Percentiles rank a stretch among this genome's conserved stretches.
Evolutionary conservation across 2,888 invertebrate genomes (phyloP).

Genomic region (Nomada hirtipes): DNA sequence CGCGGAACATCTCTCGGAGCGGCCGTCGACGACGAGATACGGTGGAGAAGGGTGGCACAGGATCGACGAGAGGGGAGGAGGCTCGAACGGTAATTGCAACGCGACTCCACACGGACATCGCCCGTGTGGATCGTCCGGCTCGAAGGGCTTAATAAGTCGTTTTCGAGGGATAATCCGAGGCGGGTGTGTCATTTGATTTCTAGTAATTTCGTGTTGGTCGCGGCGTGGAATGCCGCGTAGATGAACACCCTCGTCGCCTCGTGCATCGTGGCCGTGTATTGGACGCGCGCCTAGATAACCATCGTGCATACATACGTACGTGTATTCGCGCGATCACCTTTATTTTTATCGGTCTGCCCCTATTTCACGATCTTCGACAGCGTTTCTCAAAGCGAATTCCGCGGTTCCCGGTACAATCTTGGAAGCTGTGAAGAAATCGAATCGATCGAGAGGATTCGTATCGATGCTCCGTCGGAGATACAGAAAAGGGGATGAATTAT

Average conservation of each 20-base stretch:
- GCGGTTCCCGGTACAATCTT: background rate
- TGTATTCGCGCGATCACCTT: constrained; percentile 13
- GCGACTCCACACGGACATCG: constrained; percentile 26
- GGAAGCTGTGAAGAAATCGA: too few relatives aligned
- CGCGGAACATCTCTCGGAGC: constrained; percentile 32
- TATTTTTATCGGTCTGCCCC: constrained; percentile 14
- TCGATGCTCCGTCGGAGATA: too few relatives aligned
- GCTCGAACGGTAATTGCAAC: constrained; percentile 49
- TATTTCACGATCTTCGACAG: constrained; percentile 11
- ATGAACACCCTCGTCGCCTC: constrained; percentile 37
- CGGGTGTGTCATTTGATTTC: constrained; percentile 84
- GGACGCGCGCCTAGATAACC: background rate
- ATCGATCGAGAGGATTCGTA: too few relatives aligned
- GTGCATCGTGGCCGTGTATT: background rate
- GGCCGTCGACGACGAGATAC: constrained; percentile 16
- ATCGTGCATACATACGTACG: background rate
- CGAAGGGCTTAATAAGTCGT: constrained; percentile 81
- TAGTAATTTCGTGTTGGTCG: constrained; percentile 78
- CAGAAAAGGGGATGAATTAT: too few relatives aligned
- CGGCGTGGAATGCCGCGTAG: constrained; percentile 62
- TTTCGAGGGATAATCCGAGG: constrained; percentile 81
- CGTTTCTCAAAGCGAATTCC: constrained; percentile 27
- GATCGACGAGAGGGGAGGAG: constrained; percentile 35
- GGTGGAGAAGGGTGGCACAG: constrained; percentile 11
- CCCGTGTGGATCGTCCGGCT: constrained; percentile 62